phyloP scores from a whole-genome alignment of 2,797 vertebrate genomes.

The Sphenodon punctatus region DNA sequence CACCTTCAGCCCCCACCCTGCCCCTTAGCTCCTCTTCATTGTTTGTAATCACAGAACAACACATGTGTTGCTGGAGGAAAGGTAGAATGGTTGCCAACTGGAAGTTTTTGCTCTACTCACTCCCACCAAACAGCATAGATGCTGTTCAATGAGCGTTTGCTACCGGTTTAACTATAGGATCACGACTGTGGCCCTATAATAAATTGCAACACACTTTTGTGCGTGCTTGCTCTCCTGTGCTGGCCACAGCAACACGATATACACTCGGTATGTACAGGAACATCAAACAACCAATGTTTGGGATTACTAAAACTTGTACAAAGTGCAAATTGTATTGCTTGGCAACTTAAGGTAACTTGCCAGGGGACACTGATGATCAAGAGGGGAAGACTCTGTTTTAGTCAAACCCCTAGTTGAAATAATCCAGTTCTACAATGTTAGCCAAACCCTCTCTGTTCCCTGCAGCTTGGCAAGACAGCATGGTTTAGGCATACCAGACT shows the following conservation, averaged over 20 bases:
- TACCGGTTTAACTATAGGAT: too few species aligned
- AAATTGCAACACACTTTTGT: too few species aligned
- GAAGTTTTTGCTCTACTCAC: too few species aligned
- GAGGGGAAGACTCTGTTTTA: background rate
- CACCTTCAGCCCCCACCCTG: too few species aligned
- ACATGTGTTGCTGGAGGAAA: too few species aligned
- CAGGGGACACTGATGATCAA: background rate
- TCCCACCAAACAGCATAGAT: too few species aligned
- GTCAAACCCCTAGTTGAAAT: background rate
- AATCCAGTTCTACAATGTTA: background rate
- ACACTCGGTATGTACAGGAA: background rate
- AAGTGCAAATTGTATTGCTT: background rate
- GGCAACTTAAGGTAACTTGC: background rate
- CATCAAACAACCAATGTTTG: background rate
- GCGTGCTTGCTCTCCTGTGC: background rate
- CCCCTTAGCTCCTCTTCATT: too few species aligned
- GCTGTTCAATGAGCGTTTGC: too few species aligned
- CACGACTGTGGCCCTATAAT: too few species aligned
- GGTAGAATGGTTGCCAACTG: too few species aligned
- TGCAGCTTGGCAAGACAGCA: background rate
- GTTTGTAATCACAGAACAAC: too few species aligned
- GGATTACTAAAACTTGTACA: background rate
- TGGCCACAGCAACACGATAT: background rate
- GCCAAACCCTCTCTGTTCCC: slow-evolving; percentile 2
- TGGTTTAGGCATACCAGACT: background rate